Conservation (phyloP, 2,888 invertebrate genomes). For the Dicyrtoma fusca region DNA sequence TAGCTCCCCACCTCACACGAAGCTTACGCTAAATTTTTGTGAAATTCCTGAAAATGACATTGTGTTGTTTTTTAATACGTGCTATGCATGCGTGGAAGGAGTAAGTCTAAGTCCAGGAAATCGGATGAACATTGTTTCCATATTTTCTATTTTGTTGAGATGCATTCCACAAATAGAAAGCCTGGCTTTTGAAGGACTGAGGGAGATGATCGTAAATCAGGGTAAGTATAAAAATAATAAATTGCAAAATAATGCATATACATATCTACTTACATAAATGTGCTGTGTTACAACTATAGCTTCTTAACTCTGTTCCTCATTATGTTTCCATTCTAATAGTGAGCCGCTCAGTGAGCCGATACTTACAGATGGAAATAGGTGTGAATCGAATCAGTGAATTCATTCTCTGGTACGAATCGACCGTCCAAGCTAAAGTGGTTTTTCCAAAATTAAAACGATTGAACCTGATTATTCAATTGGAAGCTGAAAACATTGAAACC, state of each 20-base stretch:
- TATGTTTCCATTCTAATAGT: slow-evolving; percentile 7
- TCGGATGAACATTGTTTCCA: slow-evolving; percentile 3
- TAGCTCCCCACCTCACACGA: background rate
- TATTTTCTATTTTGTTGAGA: background rate
- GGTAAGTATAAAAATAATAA: slow-evolving; percentile 3
- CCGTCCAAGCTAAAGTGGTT: background rate
- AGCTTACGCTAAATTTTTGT: background rate
- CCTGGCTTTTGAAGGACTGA: slow-evolving; percentile 14
- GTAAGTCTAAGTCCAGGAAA: background rate
- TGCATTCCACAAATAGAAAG: background rate
- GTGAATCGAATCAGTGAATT: slow-evolving; percentile 20
- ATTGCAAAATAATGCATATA: background rate
- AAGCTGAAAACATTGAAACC: background rate
- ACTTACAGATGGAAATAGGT: slow-evolving; percentile 1
- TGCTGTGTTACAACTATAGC: too few relatives aligned
- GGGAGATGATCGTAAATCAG: slow-evolving; percentile 17
- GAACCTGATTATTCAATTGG: slow-evolving; percentile 21
- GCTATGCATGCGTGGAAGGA: background rate
- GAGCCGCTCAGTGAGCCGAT: slow-evolving; percentile 24
- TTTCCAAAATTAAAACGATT: slow-evolving; percentile 8
- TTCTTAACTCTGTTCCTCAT: too few relatives aligned
- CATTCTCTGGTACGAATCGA: slow-evolving; percentile 6
- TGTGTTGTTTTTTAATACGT: background rate
- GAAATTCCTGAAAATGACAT: background rate
- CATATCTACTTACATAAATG: background rate